Conservation (phyloP, 2,888 invertebrate species). For the Amiota minor region DNA sequence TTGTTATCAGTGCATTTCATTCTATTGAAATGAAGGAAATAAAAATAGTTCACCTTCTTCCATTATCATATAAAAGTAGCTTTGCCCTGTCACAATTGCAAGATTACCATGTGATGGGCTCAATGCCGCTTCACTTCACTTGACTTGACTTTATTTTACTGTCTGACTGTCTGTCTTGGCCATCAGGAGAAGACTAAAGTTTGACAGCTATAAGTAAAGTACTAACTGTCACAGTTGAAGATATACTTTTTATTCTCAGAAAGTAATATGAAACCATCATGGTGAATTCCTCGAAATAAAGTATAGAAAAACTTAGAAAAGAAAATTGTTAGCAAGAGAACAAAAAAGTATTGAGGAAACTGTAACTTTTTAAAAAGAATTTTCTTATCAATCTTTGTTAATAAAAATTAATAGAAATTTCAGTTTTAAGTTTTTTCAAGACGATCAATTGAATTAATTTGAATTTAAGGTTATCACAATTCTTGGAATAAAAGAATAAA, state of each 20-base stretch:
- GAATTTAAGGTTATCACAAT: no score
- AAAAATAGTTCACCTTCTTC: no score
- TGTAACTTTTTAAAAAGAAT: neutral
- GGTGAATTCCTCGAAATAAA: no score
- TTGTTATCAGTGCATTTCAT: no score
- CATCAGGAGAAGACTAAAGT: neutral
- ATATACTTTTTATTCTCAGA: neutral
- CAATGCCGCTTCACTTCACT: slow-evolving; percentile 1
- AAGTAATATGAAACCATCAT: no score
- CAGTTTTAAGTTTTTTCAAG: no score
- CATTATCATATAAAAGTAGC: neutral
- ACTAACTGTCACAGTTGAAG: neutral
- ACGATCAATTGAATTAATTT: no score
- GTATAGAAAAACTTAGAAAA: no score
- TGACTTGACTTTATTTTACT: neutral
- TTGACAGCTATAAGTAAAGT: neutral
- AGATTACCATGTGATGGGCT: slow-evolving; percentile 20
- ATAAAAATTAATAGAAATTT: neutral
- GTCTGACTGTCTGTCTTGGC: neutral
- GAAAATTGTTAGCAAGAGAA: neutral
- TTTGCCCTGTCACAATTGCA: neutral
- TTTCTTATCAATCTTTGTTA: neutral
- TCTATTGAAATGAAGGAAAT: no score
- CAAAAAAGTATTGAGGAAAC: neutral
- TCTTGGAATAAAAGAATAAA: no score